Evolutionary conservation across 2,888 invertebrate genomes (phyloP), one percentile per base, ranked within the genome.

Genomic region (Sphecodes monilicornis): DNA sequence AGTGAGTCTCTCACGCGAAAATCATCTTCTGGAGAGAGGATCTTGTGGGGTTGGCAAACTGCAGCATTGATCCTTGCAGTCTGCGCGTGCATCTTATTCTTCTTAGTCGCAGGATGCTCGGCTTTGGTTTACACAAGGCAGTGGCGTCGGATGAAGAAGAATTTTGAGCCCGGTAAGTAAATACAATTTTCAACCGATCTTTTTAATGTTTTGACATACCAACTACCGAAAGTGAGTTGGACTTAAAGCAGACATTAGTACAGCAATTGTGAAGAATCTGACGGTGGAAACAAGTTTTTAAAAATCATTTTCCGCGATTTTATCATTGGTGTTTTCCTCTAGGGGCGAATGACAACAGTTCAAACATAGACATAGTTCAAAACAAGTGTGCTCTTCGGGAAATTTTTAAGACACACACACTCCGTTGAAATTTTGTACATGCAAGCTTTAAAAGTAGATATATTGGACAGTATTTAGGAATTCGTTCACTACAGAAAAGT

Each of bases 101-200:
- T 98, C 95, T 95, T 97, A 91, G 97, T 97, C 88, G 97, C 97
- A 93, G 96, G 97, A 90, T 96, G 97, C 92, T 97, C 97, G 94
- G 97, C 97, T 90, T 95, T 97, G 91, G 96, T 97, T 92, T 97
- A 97, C 93, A 97, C 97, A 91, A 96, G 96, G 92, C 97, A 97
- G 94, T 98, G 97, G 97, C 96, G 96, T 94, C 96, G 97, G 93
- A 96, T 98, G 93, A 97, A 97, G 95, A 96, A 96, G 92, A 97
- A 97, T 92, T 96, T 97, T 91, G 97, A 97, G 94, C 97, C 97
- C 95, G 97, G 97, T 97, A 94, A 96, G 96, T 3, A 6, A 29
- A 60, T 16, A 29, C 16, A 60, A 60, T 60, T 16, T 26, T 60
- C 5, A 4, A 26, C 29, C 26, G 13, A 60, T 60, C 50, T n/a